These are phyloP conservation scores for Candidula unifasciata DNA, from an alignment of 2,888 invertebrate genomes.

Conservation along the genomic window DNA sequence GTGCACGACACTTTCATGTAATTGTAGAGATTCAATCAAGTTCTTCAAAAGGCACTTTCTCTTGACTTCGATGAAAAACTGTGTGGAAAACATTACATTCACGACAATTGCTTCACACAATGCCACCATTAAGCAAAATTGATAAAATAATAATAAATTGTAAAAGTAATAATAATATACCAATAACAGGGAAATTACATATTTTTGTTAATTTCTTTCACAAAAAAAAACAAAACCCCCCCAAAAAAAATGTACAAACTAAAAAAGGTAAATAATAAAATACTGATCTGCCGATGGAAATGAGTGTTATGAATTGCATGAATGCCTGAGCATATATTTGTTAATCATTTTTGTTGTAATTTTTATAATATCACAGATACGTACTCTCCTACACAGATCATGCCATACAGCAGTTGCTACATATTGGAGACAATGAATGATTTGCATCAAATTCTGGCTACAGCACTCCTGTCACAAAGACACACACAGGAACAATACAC, in stretches of 20 bases:
- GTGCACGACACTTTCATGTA: constrained; percentile 1
- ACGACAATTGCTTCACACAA: not conserved
- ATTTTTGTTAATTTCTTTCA: not conserved
- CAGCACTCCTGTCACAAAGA: not conserved
- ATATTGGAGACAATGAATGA: not conserved
- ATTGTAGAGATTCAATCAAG: constrained; percentile 43
- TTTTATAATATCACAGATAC: constrained; percentile 31
- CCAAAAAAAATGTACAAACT: not conserved
- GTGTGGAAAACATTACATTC: not conserved
- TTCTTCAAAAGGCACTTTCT: constrained; percentile 47
- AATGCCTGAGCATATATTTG: too few species aligned
- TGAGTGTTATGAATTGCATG: not conserved
- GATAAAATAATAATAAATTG: not conserved
- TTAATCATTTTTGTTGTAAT: too few species aligned
- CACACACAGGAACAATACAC: not conserved
- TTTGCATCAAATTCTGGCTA: not conserved
- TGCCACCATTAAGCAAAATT: not conserved
- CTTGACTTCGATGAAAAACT: constrained; percentile 22
- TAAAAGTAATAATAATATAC: not conserved
- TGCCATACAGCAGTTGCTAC: not conserved
- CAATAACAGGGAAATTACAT: not conserved
- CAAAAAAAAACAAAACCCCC: not conserved
- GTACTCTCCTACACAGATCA: constrained; percentile 21
- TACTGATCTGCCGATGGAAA: not conserved
- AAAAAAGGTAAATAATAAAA: not conserved